A percentile compares a stretch with the other conserved stretches of the same genome.
phyloP scores from a whole-genome alignment of 2,888 invertebrate genomes.

The Tanytarsus gracilentus region DNA sequence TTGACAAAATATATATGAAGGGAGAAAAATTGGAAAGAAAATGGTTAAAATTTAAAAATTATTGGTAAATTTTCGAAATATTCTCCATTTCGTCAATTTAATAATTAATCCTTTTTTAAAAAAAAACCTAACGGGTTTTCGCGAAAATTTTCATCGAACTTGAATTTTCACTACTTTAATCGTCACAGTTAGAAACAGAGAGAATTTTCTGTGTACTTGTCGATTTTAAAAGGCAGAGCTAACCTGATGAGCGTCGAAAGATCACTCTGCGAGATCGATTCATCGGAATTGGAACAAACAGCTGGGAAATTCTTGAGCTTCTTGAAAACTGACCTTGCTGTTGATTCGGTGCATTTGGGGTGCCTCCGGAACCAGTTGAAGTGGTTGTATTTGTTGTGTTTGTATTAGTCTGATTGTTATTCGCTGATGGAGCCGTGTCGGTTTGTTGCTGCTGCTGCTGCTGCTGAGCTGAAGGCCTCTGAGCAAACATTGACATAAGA shows the following conservation, averaged over 20 bases:
- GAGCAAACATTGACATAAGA: no score
- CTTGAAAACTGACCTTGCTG: conserved; percentile 30
- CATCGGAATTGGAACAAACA: conserved; percentile 25
- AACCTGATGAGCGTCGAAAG: conserved; percentile 25
- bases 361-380: conserved; percentile 33
- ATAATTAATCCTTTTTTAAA: no score
- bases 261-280: conserved; percentile 21
- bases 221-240: neutral
- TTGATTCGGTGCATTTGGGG: conserved; percentile 31
- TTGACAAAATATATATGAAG: neutral
- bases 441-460: neutral
- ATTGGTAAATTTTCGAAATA: no score
- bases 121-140: no score
- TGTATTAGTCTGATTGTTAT: conserved; percentile 16
- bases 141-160: no score
- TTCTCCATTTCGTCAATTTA: no score
- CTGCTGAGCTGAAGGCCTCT: no score
- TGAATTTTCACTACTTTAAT: neutral
- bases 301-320: conserved; percentile 26
- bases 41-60: no score
- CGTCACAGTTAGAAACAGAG: neutral
- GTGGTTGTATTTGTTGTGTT: conserved; percentile 31
- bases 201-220: neutral
- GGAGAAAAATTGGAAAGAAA: neutral
- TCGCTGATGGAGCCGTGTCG: neutral